phyloP scores from a whole-genome alignment of 1,140 invertebrate genomes.

The Acyrthosiphon pisum region DNA sequence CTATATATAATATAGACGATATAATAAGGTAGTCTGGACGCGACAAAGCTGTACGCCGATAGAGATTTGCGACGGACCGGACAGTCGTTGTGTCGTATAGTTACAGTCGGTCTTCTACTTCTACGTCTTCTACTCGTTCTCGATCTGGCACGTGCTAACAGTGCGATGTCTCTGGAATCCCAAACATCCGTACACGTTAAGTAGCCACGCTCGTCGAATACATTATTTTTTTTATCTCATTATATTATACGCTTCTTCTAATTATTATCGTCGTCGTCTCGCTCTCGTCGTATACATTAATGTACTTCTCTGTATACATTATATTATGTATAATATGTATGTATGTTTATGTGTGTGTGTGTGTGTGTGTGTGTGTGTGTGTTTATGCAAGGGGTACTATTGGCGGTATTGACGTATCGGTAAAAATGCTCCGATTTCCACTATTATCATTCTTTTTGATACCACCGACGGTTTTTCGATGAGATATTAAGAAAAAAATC shows the following conservation, averaged over 20 bases:
- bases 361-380: neutral
- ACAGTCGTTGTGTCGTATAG: neutral
- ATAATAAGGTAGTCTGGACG: neutral
- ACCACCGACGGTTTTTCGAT: neutral
- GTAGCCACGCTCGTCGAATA: conserved; percentile 4
- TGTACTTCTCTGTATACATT: neutral
- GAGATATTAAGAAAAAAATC: neutral
- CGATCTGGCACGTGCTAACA: conserved; percentile 17
- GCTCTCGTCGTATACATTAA: conserved; percentile 11
- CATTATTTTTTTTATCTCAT: conserved; percentile 24
- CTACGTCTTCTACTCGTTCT: neutral
- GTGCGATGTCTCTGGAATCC: conserved; percentile 22
- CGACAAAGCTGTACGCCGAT: neutral
- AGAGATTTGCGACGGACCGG: neutral
- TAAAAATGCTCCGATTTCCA: neutral
- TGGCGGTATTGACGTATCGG: neutral
- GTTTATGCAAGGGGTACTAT: neutral
- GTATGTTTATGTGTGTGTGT: neutral
- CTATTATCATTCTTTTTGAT: neutral
- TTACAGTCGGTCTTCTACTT: neutral
- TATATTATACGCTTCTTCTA: neutral
- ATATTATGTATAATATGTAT: neutral
- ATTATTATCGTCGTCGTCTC: conserved; percentile 5
- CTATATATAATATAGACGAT: neutral
- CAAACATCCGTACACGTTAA: conserved; percentile 18